Evolutionary conservation across 2,888 invertebrate species (phyloP), one percentile per base, ranked within the genome.

Genomic region (Mongoloraphidia duomilia): DNA sequence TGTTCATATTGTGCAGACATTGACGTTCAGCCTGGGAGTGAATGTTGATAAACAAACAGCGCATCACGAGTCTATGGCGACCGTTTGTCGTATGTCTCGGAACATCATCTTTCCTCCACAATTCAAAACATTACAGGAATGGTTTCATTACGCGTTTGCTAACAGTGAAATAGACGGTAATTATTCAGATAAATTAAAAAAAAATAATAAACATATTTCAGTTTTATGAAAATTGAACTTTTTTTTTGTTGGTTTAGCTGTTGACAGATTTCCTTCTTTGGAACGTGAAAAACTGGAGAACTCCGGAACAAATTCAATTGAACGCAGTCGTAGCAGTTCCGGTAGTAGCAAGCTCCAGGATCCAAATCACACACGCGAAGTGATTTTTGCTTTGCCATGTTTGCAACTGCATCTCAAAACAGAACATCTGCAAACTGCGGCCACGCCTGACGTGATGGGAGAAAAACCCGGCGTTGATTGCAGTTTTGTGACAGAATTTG

Each of bases 401-500:
- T 72, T 96, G 61, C 92, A 93, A 70, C 74, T 96, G 61, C 89
- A 93, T 62, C 77, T 96, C 55, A 88, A 93, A 69, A 94, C 95
- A 4, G 88, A 90, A 63, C 96, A 96, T 65, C 71, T 83, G 54
- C 95, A 95, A 71, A 77, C 81, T 1, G 76, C 80, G 34, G 67
- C 68, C 46, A 79, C 85, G 47, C 88, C 90, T 35, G 82, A 79
- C 58, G 68, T 75, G 14, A 74, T 62, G 66, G 82, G 74, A 58
- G 79, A 79, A 49, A 91, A 90, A 65, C 93, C 95, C 2, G 76
- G 82, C 45, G 95, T 97, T 34, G 87, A 93, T 59, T 95, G 95
- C 72, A 92, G 92, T 66, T 96, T 98, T 68, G 92, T 96, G 52
- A 96, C 96, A 2, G 95, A 97, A 69, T 97, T 98, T 70, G 94